Conservation (phyloP, 2,888 invertebrate species). For the Eudemis profundana region DNA sequence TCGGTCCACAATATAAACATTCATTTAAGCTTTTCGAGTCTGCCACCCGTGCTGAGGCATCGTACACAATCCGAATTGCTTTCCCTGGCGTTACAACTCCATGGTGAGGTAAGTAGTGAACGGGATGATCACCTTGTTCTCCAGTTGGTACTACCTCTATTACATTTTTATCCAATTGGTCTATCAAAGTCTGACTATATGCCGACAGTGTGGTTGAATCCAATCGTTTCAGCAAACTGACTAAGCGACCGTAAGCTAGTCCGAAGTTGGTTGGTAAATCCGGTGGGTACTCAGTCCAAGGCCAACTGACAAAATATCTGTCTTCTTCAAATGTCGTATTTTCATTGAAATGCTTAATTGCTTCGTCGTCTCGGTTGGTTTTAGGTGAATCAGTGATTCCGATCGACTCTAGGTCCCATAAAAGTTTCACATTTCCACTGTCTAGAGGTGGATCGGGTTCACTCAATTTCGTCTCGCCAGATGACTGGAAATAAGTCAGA, state of each 20-base stretch:
- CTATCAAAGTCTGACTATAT: background rate
- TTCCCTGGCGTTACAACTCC: constrained; percentile 1
- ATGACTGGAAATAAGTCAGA: constrained; percentile 45
- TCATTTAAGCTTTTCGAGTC: constrained; percentile 50
- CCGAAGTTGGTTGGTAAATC: background rate
- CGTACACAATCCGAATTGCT: constrained; percentile 47
- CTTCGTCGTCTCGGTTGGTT: constrained; percentile 10
- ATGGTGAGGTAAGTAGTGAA: constrained; percentile 4
- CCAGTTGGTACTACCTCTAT: constrained; percentile 1
- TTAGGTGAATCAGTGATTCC: constrained; percentile 50
- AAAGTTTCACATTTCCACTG: constrained; percentile 25
- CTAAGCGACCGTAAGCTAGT: background rate
- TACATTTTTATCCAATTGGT: background rate
- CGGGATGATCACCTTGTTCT: background rate
- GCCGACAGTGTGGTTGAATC: too few relatives aligned
- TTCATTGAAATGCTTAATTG: background rate
- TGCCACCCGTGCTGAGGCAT: constrained; percentile 46
- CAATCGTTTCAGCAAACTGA: background rate
- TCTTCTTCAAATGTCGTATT: background rate
- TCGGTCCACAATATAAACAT: constrained; percentile 49
- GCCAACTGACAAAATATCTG: constrained; percentile 15
- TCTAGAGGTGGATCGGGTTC: constrained; percentile 46
- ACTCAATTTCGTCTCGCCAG: background rate
- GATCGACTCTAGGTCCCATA: constrained; percentile 51
- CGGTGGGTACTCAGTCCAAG: background rate